Percentiles rank a stretch among this genome's conserved stretches.
These are phyloP conservation scores for Telmatherina bonti DNA, from an alignment of 2,797 vertebrate species.

Conservation along the genomic window DNA sequence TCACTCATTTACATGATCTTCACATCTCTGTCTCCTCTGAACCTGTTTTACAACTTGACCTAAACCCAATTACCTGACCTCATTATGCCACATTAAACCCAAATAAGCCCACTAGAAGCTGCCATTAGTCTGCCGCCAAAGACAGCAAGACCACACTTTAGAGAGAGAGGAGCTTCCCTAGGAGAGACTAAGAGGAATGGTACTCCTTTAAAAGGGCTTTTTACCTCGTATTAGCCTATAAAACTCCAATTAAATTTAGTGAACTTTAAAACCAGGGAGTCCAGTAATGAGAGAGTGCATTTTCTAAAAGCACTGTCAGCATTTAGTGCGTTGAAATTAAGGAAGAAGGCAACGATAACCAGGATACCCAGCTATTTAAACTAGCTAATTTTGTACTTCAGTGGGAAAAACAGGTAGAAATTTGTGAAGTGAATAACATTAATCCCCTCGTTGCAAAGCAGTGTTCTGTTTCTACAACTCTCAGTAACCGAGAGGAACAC, in stretches of 20 bases:
- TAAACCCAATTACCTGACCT: slow-evolving; percentile 85
- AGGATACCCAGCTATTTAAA: slow-evolving; percentile 27
- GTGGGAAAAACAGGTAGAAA: slow-evolving; percentile 31
- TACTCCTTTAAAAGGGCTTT: slow-evolving; percentile 78
- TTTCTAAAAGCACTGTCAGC: slow-evolving; percentile 67
- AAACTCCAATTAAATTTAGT: slow-evolving; percentile 84
- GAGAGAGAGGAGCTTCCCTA: slow-evolving; percentile 71
- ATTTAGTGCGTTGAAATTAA: slow-evolving; percentile 59
- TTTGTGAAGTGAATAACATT: not conserved
- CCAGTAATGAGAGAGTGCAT: slow-evolving; percentile 72
- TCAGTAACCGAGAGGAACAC: not conserved
- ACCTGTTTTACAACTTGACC: slow-evolving; percentile 87
- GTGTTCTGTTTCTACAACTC: not conserved
- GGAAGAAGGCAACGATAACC: slow-evolving; percentile 53
- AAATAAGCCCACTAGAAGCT: slow-evolving; percentile 83
- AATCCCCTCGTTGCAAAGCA: not conserved
- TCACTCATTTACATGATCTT: slow-evolving; percentile 81
- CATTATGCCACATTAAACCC: slow-evolving; percentile 87
- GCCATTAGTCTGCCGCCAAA: slow-evolving; percentile 80
- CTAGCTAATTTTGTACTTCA: slow-evolving; percentile 15
- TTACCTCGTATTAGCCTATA: slow-evolving; percentile 83
- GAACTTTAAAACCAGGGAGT: slow-evolving; percentile 82
- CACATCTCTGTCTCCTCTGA: slow-evolving; percentile 78
- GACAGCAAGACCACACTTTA: slow-evolving; percentile 76
- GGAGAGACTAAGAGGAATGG: slow-evolving; percentile 77